Evolutionary conservation across 1,140 invertebrate genomes (phyloP), one percentile per base, ranked within the genome.

Genomic region (Drosophila athabasca): DNA sequence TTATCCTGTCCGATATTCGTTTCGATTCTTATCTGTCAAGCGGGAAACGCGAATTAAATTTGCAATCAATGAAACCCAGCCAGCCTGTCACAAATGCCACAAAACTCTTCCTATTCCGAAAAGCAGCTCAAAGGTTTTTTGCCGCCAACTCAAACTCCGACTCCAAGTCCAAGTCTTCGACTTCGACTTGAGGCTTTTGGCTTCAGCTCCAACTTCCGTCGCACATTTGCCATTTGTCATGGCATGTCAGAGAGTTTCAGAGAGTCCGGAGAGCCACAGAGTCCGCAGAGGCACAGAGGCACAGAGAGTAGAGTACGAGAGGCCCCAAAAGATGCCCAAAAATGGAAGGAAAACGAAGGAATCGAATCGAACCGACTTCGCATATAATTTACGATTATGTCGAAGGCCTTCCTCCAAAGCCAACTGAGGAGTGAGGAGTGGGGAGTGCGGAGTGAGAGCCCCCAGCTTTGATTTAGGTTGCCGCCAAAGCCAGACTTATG

Each of bases 191-290:
- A 19, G 48, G 62, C 4, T 5, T 26, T 5, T 26, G 24, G 24
- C 4, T 5, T 24, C 24, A 24, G 24, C 24, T 26, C 48, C 72
- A 75, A 76, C 81, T 85, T 85, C 81, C 81, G 77, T 85, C 77
- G 81, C 69, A 76, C 83, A 87, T 79, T 87, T 88, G 82, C 85
- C 82, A 87, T 82, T 87, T 85, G 82, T 85, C 82, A 87, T 82
- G 64, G 67, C 62, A 71, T 79, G 79, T 82, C 79, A 70, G 19
- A 48, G 53, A 22, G 60, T 31, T 7, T 3, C 31, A 4, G 35
- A 39, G 35, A 13, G 35, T 11, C 29, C 26, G 8, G 61, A 31
- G 54, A 59, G 53, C 29, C 39, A 29, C 55, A 52, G 17, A 19
- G 17, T 19, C 17, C 17, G 17, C 17, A 19, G 17, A 19, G 17